These are phyloP conservation scores for Sus cebifrons DNA, from an alignment of 2,797 vertebrate species.

Conservation along the genomic window DNA sequence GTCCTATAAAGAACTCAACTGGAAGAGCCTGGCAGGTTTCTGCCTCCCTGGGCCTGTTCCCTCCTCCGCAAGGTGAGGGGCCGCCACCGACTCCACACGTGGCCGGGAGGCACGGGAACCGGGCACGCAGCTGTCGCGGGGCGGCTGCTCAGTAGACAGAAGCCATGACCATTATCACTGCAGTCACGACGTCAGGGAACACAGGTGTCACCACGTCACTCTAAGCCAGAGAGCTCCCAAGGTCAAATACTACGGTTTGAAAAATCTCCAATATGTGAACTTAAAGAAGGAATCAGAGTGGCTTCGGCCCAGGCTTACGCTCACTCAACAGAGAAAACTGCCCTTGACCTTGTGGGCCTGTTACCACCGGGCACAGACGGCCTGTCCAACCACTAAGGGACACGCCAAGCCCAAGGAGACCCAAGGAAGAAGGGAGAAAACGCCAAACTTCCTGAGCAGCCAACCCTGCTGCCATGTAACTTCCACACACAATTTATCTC, in stretches of 20 bases:
- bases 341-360: not conserved
- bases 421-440: not conserved
- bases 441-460: slow-evolving; percentile 15
- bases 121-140: not conserved
- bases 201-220: not conserved
- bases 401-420: not conserved
- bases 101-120: not conserved
- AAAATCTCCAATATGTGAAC: not conserved
- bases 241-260: not conserved
- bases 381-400: not conserved
- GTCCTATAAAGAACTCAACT: not conserved
- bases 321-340: not conserved
- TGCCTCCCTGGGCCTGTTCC: not conserved
- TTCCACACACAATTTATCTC: not conserved
- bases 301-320: not conserved
- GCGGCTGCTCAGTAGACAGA: not conserved
- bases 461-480: not conserved
- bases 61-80: not conserved
- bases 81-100: not conserved
- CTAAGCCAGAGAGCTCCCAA: not conserved
- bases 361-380: not conserved
- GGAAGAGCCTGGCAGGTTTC: not conserved
- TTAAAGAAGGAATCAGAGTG: not conserved
- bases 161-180: not conserved
- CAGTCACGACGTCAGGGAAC: not conserved